Percentiles rank a stretch among this genome's conserved stretches.
Conservation (phyloP, 92 coral and sea anemone genomes). For the Isaurus tuberculatus region DNA sequence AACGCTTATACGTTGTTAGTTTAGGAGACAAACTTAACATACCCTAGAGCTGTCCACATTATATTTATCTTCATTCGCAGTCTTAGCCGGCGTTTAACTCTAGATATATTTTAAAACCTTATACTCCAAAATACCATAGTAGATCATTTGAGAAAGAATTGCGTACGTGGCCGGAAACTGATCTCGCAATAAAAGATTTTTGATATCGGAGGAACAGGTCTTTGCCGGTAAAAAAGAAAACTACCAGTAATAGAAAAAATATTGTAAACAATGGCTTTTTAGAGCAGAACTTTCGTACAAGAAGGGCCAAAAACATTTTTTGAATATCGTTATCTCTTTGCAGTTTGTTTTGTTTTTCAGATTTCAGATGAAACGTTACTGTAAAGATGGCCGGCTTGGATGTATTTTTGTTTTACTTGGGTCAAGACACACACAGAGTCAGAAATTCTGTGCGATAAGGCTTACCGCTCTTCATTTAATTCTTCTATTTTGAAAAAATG, state of each 20-base stretch:
- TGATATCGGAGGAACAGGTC: conserved; percentile 33
- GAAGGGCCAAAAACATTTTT: not conserved
- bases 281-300: not conserved
- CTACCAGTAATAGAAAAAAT: conserved; percentile 25
- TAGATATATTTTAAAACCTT: conserved; percentile 19
- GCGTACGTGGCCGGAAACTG: conserved; percentile 45
- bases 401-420: too few relatives aligned
- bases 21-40: not conserved
- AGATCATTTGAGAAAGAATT: conserved; percentile 1
- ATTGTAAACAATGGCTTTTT: not conserved
- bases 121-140: not conserved
- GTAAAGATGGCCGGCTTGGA: too few relatives aligned
- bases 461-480: too few relatives aligned
- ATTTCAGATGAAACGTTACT: too few relatives aligned
- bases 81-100: not conserved
- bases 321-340: too few relatives aligned
- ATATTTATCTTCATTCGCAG: conserved; percentile 36
- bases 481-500: too few relatives aligned
- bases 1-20: not conserved
- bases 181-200: conserved; percentile 25
- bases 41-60: conserved; percentile 50
- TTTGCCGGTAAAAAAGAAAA: conserved; percentile 31
- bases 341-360: too few relatives aligned
- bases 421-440: too few relatives aligned
- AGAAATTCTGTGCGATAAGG: too few relatives aligned